Conservation (phyloP, 2,888 invertebrate genomes). For the Cryptus viduatorius region DNA sequence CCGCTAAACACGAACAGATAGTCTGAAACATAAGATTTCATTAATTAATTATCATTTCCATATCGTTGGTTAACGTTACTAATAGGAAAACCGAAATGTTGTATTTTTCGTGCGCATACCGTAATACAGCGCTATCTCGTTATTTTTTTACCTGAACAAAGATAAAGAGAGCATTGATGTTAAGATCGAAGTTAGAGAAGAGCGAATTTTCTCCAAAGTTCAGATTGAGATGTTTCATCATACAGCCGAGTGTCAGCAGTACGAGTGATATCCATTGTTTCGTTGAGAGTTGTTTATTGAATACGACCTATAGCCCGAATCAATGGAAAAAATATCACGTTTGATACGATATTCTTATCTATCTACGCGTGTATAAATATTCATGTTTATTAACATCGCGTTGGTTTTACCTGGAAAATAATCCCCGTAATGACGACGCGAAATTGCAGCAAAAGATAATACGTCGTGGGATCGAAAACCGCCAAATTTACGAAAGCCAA, state of each 20-base stretch:
- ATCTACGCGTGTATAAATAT: neutral
- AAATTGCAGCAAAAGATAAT: constrained; percentile 95
- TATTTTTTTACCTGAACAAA: constrained; percentile 84
- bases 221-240: constrained; percentile 93
- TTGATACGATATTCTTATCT: constrained; percentile 8
- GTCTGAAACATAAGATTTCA: constrained; percentile 88
- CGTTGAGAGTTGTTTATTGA: constrained; percentile 91
- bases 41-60: constrained; percentile 13
- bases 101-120: constrained; percentile 28
- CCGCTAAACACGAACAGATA: constrained; percentile 96
- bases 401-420: constrained; percentile 92
- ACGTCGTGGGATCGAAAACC: constrained; percentile 97
- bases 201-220: constrained; percentile 84
- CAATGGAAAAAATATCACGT: constrained; percentile 69
- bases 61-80: neutral
- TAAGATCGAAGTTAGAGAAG: constrained; percentile 76
- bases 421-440: constrained; percentile 97
- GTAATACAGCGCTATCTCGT: neutral
- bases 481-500: constrained; percentile 96
- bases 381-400: neutral
- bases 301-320: constrained; percentile 89
- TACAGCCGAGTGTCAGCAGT: constrained; percentile 94
- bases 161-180: constrained; percentile 83
- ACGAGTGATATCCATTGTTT: constrained; percentile 96
- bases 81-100: neutral